phyloP scores from a whole-genome alignment of 2,113 vertebrate species.

The Apodemus speciosus region DNA sequence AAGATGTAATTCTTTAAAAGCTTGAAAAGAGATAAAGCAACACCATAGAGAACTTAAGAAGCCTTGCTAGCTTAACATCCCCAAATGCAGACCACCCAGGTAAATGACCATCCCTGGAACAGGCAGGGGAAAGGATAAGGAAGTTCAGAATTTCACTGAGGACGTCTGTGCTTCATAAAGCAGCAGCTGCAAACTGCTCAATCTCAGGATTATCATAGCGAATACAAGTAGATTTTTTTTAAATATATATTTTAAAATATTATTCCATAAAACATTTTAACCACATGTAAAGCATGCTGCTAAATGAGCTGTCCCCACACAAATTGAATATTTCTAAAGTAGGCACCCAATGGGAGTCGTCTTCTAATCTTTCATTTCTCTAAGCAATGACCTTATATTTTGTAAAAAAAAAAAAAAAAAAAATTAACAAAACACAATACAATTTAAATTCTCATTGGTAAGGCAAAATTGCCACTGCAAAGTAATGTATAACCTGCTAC shows the following conservation, averaged over 20 bases:
- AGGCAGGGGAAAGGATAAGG: fast-evolving
- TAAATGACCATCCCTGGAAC: fast-evolving
- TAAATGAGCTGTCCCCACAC: not conserved
- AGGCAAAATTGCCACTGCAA: not conserved
- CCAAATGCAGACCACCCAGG: not conserved
- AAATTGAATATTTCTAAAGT: not conserved
- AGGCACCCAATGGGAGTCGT: not conserved
- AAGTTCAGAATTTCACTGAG: fast-evolving
- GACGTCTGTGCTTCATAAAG: no score
- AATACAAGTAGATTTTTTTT: not conserved
- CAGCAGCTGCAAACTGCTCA: fast-evolving
- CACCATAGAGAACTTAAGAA: fast-evolving
- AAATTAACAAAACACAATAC: not conserved
- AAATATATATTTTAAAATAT: not conserved
- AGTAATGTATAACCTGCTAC: fast-evolving
- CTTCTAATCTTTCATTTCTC: not conserved
- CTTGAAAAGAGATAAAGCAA: no score
- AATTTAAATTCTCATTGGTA: not conserved
- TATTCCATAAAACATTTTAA: not conserved
- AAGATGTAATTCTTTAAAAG: not conserved
- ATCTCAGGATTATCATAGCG: fast-evolving
- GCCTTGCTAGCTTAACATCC: fast-evolving
- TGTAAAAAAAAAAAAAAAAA: no score
- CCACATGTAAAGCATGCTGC: not conserved
- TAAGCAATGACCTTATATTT: not conserved